A percentile compares a stretch with the other conserved stretches of the same genome.
Conservation (phyloP, 2,888 invertebrate species). For the Limnephilus marmoratus region DNA sequence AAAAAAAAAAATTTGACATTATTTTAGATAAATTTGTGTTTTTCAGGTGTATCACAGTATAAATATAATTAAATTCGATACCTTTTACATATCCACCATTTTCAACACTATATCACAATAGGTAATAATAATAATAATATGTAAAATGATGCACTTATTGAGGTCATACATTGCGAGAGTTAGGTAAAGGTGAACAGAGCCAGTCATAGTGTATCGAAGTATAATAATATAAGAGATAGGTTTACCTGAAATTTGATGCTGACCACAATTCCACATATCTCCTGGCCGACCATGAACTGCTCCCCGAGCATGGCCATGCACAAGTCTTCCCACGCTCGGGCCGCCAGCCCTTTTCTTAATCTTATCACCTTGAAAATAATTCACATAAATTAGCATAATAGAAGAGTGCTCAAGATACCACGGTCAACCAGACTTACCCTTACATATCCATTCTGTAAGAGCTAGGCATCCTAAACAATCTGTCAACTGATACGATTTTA, state of each 20-base stretch:
- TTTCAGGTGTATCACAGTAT: neutral
- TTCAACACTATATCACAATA: neutral
- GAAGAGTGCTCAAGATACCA: neutral
- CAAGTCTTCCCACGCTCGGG: slow-evolving; percentile 98
- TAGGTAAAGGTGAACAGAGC: neutral
- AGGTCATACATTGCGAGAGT: neutral
- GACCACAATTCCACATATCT: slow-evolving; percentile 98
- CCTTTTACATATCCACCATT: neutral
- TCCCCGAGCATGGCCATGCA: slow-evolving; percentile 99
- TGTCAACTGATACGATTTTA: no score
- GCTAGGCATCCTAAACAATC: no score
- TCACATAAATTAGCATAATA: neutral
- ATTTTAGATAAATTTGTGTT: neutral
- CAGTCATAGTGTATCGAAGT: no score
- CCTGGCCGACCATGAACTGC: slow-evolving; percentile 98
- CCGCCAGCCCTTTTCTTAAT: slow-evolving; percentile 94
- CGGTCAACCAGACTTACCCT: neutral
- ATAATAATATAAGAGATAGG: neutral
- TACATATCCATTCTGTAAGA: neutral
- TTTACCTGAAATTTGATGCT: slow-evolving; percentile 93
- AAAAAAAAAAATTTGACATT: no score
- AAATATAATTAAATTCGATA: neutral
- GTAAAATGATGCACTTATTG: neutral
- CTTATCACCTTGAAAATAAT: slow-evolving; percentile 81
- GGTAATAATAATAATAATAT: neutral